These are phyloP conservation scores for Oryzias javanicus DNA, from an alignment of 2,113 vertebrate genomes.

Conservation along the genomic window DNA sequence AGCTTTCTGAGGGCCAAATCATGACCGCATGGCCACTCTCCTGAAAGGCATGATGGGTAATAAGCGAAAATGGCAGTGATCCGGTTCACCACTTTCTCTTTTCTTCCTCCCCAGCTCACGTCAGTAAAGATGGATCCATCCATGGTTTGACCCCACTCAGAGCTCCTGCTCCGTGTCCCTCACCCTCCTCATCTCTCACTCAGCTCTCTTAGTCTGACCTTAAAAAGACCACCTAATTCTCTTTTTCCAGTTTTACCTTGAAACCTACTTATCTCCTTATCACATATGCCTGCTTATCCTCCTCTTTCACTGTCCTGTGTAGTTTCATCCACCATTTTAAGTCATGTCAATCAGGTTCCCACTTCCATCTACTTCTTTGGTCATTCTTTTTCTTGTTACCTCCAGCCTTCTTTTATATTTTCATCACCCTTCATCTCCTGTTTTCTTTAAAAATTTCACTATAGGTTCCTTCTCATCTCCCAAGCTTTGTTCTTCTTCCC, in stretches of 20 bases:
- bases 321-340: constrained; percentile 26
- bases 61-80: constrained; percentile 74
- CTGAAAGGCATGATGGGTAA: constrained; percentile 77
- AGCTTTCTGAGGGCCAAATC: constrained; percentile 59
- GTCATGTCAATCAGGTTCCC: constrained; percentile 19
- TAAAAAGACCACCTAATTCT: constrained; percentile 29
- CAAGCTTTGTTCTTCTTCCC: constrained; percentile 24
- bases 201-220: constrained; percentile 41
- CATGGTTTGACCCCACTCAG: constrained; percentile 52
- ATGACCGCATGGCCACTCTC: constrained; percentile 57
- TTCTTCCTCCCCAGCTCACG: constrained; percentile 46
- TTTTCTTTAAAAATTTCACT: constrained; percentile 32
- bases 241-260: constrained; percentile 19
- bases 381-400: constrained; percentile 40
- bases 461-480: constrained; percentile 22
- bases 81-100: constrained; percentile 52
- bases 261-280: constrained; percentile 33
- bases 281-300: constrained; percentile 35
- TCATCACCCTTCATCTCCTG: constrained; percentile 34
- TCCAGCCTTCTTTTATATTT: constrained; percentile 29
- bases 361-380: constrained; percentile 44
- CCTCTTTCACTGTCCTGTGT: constrained; percentile 31
- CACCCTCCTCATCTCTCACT: constrained; percentile 39
- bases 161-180: constrained; percentile 42
- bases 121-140: constrained; percentile 64